Base-by-base conservation (phyloP, 2,888 invertebrate species). In the Drosophila sordidula region DNA sequence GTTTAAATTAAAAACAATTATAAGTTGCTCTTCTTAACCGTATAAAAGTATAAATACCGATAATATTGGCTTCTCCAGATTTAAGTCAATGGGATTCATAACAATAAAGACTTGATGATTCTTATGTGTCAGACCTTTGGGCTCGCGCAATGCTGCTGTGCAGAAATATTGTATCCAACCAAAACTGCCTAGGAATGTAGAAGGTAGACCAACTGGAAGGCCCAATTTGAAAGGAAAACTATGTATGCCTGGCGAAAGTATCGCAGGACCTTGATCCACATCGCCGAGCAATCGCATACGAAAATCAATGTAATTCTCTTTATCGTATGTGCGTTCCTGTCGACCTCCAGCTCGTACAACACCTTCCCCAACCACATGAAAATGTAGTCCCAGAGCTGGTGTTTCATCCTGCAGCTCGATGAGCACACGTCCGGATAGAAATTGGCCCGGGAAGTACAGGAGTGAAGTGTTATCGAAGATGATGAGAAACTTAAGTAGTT, bases 21-120 rank as follows among this genome's bases (percentile, higher is more conserved):
- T 6, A 0, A 16, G 9, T 0, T 29, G 42, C 4, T 11, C 3
- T 6, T 6, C 1, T 0, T 3, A 8, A 11, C 2, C 59, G 94
- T 11, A 16, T 3, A 11, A 39, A 14, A 16, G 18, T 11, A 9
- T 56, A 65, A 38, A 95, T 93, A 98, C 98, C 91, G 97, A 95
- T 75, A 98, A 93, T 79, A 97, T 95, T 6, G 97, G 95, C 41
- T 97, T 97, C 91, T 98, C 98, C 91, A 97, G 93, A 93, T 98
- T 98, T 85, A 98, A 93, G 92, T 98, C 98, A 78, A 98, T 97
- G 4, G 98, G 98, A 92, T 97, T 98, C 98, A 98, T 98, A 3
- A 98, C 97, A 87, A 98, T 97, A 92, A 98, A 98, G n/a, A 98
- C 98, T 93, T 98, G 98, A 92, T 98, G 98, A 91, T 98, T 98